Evolutionary conservation across 2,113 vertebrate species (phyloP).

Genomic region (Catharus fuscescens): DNA sequence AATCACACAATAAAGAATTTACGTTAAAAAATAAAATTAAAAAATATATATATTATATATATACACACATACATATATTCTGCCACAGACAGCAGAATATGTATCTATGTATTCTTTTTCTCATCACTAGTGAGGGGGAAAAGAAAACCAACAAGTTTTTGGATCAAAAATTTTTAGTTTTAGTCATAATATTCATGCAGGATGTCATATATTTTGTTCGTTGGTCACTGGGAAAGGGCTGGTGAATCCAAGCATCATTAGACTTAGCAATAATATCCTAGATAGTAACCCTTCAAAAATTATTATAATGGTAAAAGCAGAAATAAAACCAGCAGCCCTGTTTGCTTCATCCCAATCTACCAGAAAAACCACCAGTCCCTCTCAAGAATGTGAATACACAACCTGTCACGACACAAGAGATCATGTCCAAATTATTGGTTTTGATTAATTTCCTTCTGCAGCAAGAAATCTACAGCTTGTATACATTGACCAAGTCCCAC

Average conservation of each 20-base stretch:
- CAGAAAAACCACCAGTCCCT: background rate
- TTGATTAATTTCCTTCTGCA: background rate
- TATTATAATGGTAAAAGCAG: background rate
- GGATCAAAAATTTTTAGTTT: background rate
- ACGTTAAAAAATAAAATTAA: background rate
- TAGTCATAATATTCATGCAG: background rate
- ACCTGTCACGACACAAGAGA: background rate
- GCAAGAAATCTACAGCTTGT: background rate
- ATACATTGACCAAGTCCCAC: background rate
- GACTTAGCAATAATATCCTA: background rate
- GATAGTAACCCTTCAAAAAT: background rate
- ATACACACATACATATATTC: background rate
- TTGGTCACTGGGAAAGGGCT: background rate
- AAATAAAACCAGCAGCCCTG: background rate
- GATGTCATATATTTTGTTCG: background rate
- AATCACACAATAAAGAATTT: background rate
- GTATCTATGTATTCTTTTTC: background rate
- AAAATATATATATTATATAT: background rate
- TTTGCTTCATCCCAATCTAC: background rate
- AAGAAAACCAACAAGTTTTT: background rate
- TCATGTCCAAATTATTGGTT: background rate
- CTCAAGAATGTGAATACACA: background rate
- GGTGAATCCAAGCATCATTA: background rate
- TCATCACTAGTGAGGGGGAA: rapidly evolving
- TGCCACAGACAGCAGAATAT: background rate